These are phyloP conservation scores for Drosophila kambysellisi DNA, from an alignment of 2,888 invertebrate species.

Conservation along the genomic window DNA sequence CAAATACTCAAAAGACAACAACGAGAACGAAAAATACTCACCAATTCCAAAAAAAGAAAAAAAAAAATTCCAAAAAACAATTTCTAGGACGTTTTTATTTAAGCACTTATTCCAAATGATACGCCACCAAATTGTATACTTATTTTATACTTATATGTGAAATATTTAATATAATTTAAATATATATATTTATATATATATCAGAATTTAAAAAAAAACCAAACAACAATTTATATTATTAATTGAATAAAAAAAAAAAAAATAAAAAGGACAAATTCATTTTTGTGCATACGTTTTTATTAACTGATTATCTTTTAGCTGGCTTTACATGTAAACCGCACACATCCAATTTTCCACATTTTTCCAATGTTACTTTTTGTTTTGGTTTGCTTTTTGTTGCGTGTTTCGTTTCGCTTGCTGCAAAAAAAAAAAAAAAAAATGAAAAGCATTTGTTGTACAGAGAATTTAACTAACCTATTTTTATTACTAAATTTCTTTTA, in stretches of 20 bases:
- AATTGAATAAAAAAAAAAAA: slow-evolving; percentile 62
- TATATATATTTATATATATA: slow-evolving; percentile 32
- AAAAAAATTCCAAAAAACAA: neutral
- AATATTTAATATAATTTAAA: slow-evolving; percentile 51
- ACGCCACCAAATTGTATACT: slow-evolving; percentile 73
- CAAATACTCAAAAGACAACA: slow-evolving; percentile 26
- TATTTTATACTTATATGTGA: slow-evolving; percentile 51
- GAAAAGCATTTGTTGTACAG: slow-evolving; percentile 53
- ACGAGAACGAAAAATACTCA: slow-evolving; percentile 41
- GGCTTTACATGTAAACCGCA: slow-evolving; percentile 32
- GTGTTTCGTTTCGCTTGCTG: slow-evolving; percentile 24
- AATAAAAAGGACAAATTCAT: slow-evolving; percentile 39
- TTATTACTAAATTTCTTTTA: slow-evolving; percentile 84
- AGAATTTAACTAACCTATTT: slow-evolving; percentile 84
- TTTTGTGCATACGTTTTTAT: slow-evolving; percentile 35
- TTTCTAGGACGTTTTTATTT: slow-evolving; percentile 37
- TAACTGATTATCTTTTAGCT: slow-evolving; percentile 44
- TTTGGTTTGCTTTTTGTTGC: slow-evolving; percentile 28
- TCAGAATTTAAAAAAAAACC: slow-evolving; percentile 25
- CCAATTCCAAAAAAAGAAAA: slow-evolving; percentile 22
- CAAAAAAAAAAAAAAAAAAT: slow-evolving; percentile 1
- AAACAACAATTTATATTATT: slow-evolving; percentile 57
- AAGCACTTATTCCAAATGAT: slow-evolving; percentile 74
- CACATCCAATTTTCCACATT: slow-evolving; percentile 29
- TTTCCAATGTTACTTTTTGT: slow-evolving; percentile 20